Evolutionary conservation across 2,888 invertebrate species (phyloP).

Genomic region (Trichopoda pennipes): DNA sequence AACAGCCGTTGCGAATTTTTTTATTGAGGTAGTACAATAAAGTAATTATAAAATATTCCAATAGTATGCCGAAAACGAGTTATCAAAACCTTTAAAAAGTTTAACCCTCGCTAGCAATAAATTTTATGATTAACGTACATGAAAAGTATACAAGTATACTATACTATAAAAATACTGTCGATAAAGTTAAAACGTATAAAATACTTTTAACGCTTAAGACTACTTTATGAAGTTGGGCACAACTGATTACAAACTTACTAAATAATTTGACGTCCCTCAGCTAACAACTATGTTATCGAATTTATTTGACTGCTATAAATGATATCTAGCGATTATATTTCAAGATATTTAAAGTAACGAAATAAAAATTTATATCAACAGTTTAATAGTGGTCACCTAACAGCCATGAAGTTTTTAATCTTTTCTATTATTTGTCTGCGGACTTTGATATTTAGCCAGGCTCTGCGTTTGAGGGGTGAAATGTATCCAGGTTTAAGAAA

Average conservation of each 20-base stretch:
- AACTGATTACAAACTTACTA: too few relatives aligned
- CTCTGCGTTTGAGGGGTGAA: constrained; percentile 69
- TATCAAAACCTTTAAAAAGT: neutral
- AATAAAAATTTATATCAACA: constrained; percentile 9
- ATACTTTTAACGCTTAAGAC: too few relatives aligned
- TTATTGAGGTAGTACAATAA: neutral
- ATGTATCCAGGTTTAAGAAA: constrained; percentile 64
- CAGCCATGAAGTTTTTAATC: constrained; percentile 42
- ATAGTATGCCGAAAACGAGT: neutral
- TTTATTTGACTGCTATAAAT: neutral
- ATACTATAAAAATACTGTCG: neutral
- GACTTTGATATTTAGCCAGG: constrained; percentile 34
- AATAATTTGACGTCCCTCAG: too few relatives aligned
- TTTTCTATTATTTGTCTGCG: neutral
- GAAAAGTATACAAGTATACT: neutral
- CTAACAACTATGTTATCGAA: neutral
- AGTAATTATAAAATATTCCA: neutral
- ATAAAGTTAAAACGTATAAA: too few relatives aligned
- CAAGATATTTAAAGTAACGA: neutral
- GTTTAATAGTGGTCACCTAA: constrained; percentile 13
- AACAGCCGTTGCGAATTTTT: neutral
- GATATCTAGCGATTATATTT: neutral
- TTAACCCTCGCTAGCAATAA: neutral
- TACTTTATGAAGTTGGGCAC: too few relatives aligned
- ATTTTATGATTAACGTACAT: neutral